phyloP scores from a whole-genome alignment of 2,113 vertebrate genomes.

The Myotis davidii region DNA sequence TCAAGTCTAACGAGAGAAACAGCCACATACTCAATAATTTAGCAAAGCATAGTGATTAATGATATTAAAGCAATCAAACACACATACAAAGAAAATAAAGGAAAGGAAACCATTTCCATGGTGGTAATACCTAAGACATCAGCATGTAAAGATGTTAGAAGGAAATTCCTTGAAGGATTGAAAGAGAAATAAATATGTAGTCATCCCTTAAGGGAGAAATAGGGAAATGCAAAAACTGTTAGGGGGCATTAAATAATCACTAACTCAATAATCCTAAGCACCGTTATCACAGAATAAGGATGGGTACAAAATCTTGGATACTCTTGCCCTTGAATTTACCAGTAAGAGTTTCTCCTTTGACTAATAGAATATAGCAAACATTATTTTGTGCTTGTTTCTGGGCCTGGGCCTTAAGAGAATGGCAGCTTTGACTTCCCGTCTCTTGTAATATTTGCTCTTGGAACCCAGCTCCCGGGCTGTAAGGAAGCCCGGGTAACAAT shows the following conservation, averaged over 20 bases:
- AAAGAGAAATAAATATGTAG: not conserved
- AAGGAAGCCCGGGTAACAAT: not conserved
- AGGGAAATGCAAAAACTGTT: not conserved
- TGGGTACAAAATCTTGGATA: not conserved
- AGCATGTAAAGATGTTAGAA: not conserved
- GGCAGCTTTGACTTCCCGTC: not conserved
- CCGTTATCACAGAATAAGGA: not conserved
- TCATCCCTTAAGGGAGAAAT: not conserved
- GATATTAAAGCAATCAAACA: not conserved
- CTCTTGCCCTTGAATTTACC: not conserved
- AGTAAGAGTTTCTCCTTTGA: not conserved
- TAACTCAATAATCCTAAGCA: not conserved
- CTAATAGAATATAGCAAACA: not conserved
- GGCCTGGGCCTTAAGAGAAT: not conserved
- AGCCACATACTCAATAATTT: not conserved
- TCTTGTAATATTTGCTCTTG: not conserved
- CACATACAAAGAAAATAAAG: not conserved
- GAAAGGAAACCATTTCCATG: not conserved
- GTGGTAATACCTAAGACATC: not conserved
- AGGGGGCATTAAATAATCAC: not conserved
- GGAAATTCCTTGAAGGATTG: not conserved
- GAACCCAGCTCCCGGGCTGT: not conserved
- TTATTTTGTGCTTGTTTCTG: not conserved
- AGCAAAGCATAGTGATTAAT: not conserved
- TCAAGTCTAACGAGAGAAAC: not conserved